phyloP scores from a whole-genome alignment of 1,140 invertebrate genomes.

The Lucilia cuprina region DNA sequence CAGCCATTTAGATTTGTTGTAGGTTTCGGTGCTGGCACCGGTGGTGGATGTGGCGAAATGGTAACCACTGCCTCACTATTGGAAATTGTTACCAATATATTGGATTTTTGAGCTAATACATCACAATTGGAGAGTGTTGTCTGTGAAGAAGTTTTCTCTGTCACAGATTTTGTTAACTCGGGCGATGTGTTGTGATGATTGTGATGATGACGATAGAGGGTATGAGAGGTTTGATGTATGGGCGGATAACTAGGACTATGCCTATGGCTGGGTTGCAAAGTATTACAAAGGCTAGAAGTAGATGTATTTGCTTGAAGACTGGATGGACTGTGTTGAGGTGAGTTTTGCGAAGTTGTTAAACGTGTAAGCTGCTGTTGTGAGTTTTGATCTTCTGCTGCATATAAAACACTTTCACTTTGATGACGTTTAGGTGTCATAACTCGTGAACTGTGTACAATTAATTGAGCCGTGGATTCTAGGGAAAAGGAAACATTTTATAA shows the following conservation, averaged over 20 bases:
- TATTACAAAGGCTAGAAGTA: conserved; percentile 28
- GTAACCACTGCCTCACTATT: conserved; percentile 34
- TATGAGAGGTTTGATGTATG: conserved; percentile 43
- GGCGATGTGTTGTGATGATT: conserved; percentile 30
- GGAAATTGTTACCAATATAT: conserved; percentile 17
- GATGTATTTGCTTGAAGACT: not conserved
- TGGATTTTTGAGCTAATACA: not conserved
- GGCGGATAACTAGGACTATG: conserved; percentile 60
- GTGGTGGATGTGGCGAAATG: conserved; percentile 38
- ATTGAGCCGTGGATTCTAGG: conserved; percentile 64
- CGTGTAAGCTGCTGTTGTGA: conserved; percentile 26
- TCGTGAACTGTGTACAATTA: conserved; percentile 80
- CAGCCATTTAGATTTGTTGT: not conserved
- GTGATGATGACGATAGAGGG: conserved; percentile 37
- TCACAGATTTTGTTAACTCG: not conserved
- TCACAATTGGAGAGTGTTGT: not conserved
- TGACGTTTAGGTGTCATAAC: conserved; percentile 82
- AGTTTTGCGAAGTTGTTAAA: not conserved
- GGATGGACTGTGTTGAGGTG: conserved; percentile 25
- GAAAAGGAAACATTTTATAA: conserved; percentile 40
- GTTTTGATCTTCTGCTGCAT: conserved; percentile 65
- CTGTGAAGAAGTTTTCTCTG: conserved; percentile 5
- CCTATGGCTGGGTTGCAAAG: conserved; percentile 49
- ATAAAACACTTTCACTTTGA: conserved; percentile 80
- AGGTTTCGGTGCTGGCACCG: conserved; percentile 19